A percentile compares a stretch with the other conserved stretches of the same genome.
Conservation (phyloP, 2,113 vertebrate species). For the Varanus komodoensis region DNA sequence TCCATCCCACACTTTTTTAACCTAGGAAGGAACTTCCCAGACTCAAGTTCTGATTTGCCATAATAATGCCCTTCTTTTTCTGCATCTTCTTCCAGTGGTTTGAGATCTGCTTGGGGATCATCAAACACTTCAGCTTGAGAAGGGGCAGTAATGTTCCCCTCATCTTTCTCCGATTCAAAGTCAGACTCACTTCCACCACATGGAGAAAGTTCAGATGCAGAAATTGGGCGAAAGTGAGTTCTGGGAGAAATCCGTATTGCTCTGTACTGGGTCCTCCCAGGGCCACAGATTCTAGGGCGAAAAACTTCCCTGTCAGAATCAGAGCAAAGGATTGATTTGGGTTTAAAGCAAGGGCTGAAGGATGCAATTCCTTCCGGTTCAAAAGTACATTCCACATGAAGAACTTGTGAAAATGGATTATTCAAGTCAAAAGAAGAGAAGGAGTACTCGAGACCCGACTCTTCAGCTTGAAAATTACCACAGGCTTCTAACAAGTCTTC, state of each 20-base stretch:
- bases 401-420: conserved; percentile 97
- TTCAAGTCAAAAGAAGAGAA: conserved; percentile 96
- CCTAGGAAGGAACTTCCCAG: conserved; percentile 95
- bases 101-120: conserved; percentile 95
- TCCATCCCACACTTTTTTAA: conserved; percentile 99
- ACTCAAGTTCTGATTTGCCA: conserved; percentile 97
- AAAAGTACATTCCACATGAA: conserved; percentile 98
- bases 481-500: conserved; percentile 98
- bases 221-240: conserved; percentile 98
- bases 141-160: conserved; percentile 82
- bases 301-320: conserved; percentile 92
- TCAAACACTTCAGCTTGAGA: conserved; percentile 89
- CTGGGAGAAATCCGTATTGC: conserved; percentile 98
- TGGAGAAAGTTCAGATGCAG: conserved; percentile 96
- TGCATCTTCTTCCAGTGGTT: conserved; percentile 97
- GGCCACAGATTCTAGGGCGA: conserved; percentile 91
- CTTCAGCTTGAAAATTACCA: conserved; percentile 90
- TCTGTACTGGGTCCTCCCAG: conserved; percentile 94
- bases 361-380: conserved; percentile 95
- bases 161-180: conserved; percentile 96
- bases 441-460: conserved; percentile 92
- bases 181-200: conserved; percentile 95
- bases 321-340: conserved; percentile 96
- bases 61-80: conserved; percentile 97
- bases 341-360: conserved; percentile 96